Percentiles rank a stretch among this genome's conserved stretches.
Evolutionary conservation across 2,113 vertebrate species (phyloP).

Genomic region (Hyperopisus bebe): DNA sequence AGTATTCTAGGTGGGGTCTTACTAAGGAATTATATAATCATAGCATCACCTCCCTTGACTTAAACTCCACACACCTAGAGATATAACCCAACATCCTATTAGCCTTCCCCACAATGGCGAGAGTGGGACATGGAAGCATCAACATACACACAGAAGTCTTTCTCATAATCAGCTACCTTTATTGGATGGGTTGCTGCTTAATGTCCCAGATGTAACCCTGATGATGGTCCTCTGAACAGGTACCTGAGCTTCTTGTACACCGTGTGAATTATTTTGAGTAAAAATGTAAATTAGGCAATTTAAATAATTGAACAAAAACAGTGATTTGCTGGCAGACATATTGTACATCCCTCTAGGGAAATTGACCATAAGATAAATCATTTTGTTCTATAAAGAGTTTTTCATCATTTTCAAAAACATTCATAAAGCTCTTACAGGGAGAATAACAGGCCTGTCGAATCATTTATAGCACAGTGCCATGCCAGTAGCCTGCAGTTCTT

Average conservation of each 20-base stretch:
- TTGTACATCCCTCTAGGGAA: neutral
- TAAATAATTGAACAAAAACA: neutral
- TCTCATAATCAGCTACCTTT: no score
- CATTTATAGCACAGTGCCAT: neutral
- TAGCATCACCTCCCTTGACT: no score
- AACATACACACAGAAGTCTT: no score
- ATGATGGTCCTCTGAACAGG: neutral
- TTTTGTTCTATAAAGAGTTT: neutral
- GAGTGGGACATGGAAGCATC: no score
- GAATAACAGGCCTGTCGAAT: neutral
- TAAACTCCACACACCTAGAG: no score
- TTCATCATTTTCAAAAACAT: neutral
- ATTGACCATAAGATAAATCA: neutral
- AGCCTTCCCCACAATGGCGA: no score
- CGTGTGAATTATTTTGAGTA: neutral
- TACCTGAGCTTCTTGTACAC: neutral
- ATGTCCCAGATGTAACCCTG: neutral
- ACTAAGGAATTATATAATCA: no score
- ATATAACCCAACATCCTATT: no score
- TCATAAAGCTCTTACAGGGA: neutral
- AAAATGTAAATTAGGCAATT: neutral
- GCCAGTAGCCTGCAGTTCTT: neutral
- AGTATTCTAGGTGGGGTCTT: no score
- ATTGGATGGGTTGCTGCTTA: neutral
- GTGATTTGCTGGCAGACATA: neutral